phyloP scores from a whole-genome alignment of 2,888 invertebrate genomes.

The Cremastinae sp. region DNA sequence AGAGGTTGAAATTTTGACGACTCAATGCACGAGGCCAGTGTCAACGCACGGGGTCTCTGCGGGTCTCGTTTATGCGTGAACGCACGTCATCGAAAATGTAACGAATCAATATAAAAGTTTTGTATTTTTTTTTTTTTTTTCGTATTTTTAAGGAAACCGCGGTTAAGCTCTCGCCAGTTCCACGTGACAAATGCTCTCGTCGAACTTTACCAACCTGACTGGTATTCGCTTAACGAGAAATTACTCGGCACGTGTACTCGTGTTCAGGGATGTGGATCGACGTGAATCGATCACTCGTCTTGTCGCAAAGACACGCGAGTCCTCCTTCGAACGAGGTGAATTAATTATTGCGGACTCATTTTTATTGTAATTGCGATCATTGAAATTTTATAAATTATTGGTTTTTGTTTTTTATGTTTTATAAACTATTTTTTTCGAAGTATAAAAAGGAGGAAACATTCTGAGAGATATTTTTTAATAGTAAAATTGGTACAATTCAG shows the following conservation, averaged over 20 bases:
- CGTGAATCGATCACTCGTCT: constrained; percentile 34
- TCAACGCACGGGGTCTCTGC: constrained; percentile 14
- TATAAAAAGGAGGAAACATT: no score
- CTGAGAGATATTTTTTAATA: no score
- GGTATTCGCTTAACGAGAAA: constrained; percentile 12
- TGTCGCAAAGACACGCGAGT: constrained; percentile 28
- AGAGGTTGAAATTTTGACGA: constrained; percentile 61
- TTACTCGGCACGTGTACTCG: constrained; percentile 20
- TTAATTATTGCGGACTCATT: not conserved
- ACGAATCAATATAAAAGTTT: not conserved
- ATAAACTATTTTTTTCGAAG: no score
- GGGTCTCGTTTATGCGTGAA: constrained; percentile 1
- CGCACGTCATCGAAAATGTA: constrained; percentile 3
- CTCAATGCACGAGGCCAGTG: no score
- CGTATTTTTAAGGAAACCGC: not conserved
- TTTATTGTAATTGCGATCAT: constrained; percentile 2
- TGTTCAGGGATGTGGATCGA: constrained; percentile 52
- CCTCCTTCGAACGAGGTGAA: constrained; percentile 41
- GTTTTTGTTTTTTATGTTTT: no score
- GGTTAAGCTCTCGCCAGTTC: not conserved
- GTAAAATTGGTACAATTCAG: no score
- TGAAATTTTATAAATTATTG: no score
- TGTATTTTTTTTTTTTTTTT: not conserved
- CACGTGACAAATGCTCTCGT: constrained; percentile 37
- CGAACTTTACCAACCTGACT: constrained; percentile 9